Evolutionary conservation across 2,888 invertebrate genomes (phyloP), one percentile per base, ranked within the genome.

Genomic region (Acanthosoma haemorrhoidale): DNA sequence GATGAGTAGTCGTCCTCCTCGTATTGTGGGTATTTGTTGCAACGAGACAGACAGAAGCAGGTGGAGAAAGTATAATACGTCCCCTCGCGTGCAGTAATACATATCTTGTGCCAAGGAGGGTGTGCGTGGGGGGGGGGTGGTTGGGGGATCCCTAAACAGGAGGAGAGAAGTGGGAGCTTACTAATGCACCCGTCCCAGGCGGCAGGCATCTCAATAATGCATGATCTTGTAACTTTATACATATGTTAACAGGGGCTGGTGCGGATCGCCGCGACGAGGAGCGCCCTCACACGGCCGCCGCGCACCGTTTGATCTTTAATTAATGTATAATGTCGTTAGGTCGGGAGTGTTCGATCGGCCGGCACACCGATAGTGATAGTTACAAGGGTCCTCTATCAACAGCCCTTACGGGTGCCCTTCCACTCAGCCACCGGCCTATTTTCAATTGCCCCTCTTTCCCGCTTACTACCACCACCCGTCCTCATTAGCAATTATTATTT

Each of bases 151-250:
- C 39, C 41, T 25, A 31, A 29, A 31, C 58, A 58, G 58, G 36
- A 36, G 25, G 64, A 13, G 57, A 13, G n/a, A n/a, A n/a, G n/a
- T n/a, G n/a, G 67, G 25, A 11, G 43, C 36, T 68, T 68, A 68
- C 68, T 68, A 68, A 68, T 68, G 68, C 43, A 68, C 59, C 59
- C 51, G 64, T 29, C 21, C 36, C 61, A 21, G 38, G 21, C 61
- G 38, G 68, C 16, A 61, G 18, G 15, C 59, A 41, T 51, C 69
- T 73, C 67, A 70, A 73, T 73, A 72, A 73, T 73, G 71, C 71
- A 72, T 64, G 16, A 66, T 69, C 72, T 73, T 73, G 73, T 69
- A 73, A 73, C 73, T 73, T 73, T 73, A 73, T 73, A 73, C 73
- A 73, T 73, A 74, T 74, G 73, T 71, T 72, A 73, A 73, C 71